Percentiles rank a stretch among this genome's conserved stretches.
These are phyloP conservation scores for Drosophila dives DNA, from an alignment of 2,888 invertebrate genomes.

Conservation along the genomic window DNA sequence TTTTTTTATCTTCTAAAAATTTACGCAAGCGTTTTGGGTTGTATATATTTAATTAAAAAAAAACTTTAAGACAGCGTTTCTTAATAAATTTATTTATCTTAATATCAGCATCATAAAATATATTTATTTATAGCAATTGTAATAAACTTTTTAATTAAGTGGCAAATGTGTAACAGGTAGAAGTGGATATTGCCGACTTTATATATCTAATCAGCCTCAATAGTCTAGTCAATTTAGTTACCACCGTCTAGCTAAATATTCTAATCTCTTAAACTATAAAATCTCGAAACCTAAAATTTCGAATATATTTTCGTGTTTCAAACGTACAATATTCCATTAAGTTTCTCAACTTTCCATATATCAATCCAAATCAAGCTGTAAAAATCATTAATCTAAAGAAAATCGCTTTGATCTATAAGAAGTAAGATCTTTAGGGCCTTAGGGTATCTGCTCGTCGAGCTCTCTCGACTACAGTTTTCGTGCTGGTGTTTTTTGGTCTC, in stretches of 20 bases:
- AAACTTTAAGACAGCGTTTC: neutral
- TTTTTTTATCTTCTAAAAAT: neutral
- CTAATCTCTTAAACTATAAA: neutral
- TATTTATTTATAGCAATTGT: neutral
- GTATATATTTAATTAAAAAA: fast-evolving
- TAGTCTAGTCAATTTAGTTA: neutral
- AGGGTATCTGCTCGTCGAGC: neutral
- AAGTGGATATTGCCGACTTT: neutral
- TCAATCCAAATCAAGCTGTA: neutral
- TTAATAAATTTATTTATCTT: neutral
- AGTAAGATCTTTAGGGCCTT: neutral
- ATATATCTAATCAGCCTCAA: too few species aligned
- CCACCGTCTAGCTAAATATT: neutral
- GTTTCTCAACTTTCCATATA: neutral
- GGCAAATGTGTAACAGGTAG: neutral
- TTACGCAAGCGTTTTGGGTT: neutral
- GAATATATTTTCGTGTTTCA: neutral
- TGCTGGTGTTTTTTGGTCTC: neutral
- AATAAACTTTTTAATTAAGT: too few species aligned
- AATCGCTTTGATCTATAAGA: neutral
- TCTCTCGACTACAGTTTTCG: neutral
- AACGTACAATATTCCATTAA: neutral
- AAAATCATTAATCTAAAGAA: neutral
- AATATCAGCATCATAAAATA: too few species aligned
- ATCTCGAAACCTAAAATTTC: neutral